Percentiles rank a stretch among this genome's conserved stretches.
These are phyloP conservation scores for Montipora capitata DNA, from an alignment of 92 coral and sea anemone species.

Conservation along the genomic window DNA sequence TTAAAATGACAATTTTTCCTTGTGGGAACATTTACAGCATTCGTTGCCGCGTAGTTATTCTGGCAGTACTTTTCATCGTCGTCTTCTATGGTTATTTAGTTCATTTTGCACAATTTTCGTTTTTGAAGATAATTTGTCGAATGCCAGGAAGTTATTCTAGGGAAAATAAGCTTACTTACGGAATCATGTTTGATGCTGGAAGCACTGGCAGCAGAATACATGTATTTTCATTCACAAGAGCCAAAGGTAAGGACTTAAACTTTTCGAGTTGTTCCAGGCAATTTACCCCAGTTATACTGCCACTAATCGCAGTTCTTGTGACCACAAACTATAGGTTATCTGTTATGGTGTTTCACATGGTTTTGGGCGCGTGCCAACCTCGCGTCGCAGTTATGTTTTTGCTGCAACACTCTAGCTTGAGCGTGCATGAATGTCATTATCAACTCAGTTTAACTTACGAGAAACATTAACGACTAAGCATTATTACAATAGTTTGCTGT, in stretches of 20 bases:
- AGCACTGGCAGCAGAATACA: constrained; percentile 98
- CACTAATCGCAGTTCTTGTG: no score
- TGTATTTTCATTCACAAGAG: constrained; percentile 77
- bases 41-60: constrained; percentile 17
- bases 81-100: background rate
- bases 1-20: constrained; percentile 5
- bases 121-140: background rate
- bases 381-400: no score
- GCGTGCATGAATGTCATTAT: no score
- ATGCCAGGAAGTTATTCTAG: background rate
- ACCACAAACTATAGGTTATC: no score
- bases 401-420: no score
- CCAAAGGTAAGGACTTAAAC: constrained; percentile 48
- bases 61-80: background rate
- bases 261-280: no score
- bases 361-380: no score
- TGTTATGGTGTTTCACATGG: no score
- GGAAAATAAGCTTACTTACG: constrained; percentile 32
- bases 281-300: no score
- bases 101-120: constrained; percentile 1
- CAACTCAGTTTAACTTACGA: no score
- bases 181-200: constrained; percentile 99
- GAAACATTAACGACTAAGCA: no score
- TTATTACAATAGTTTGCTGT: no score
- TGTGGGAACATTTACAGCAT: constrained; percentile 28